A percentile compares a stretch with the other conserved stretches of the same genome.
phyloP scores from a whole-genome alignment of 2,113 vertebrate species.

The Danio rerio region GRCz12tu NC_133198.1:10601501-10602000 shows the following conservation, averaged over 20 bases:
- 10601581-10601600: neutral
- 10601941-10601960: too few species aligned
- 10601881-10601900: too few species aligned
- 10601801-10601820: neutral
- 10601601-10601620: neutral
- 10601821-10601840: too few species aligned
- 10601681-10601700: slow-evolving; percentile 41
- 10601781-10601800: neutral
- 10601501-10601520: slow-evolving; percentile 33
- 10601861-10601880: too few species aligned
- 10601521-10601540: neutral
- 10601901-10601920: too few species aligned
- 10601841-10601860: too few species aligned
- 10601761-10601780: neutral
- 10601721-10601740: slow-evolving; percentile 19
- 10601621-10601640: neutral
- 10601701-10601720: slow-evolving; percentile 45
- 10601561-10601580: neutral
- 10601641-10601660: slow-evolving; percentile 55
- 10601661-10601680: slow-evolving; percentile 61
- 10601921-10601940: too few species aligned
- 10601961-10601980: too few species aligned
- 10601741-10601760: slow-evolving; percentile 7
- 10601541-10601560: neutral
- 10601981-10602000: too few species aligned